phyloP scores from a whole-genome alignment of 1,140 invertebrate species.

The Contarinia nasturtii region DNA sequence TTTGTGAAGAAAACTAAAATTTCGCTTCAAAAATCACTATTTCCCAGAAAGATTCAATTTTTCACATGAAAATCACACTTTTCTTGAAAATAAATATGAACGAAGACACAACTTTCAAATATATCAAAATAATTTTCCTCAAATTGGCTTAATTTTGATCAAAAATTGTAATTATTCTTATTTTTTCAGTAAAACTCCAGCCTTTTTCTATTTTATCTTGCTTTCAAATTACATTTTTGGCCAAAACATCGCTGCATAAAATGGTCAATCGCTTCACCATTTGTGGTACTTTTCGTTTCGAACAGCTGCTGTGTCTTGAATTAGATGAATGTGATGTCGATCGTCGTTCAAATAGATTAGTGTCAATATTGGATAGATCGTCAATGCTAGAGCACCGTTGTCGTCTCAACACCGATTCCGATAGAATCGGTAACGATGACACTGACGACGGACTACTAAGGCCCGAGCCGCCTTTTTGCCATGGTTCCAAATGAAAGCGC shows the following conservation, averaged over 20 bases:
- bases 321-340: slow-evolving; percentile 8
- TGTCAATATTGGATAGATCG: slow-evolving; percentile 9
- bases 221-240: slow-evolving; percentile 11
- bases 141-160: no score
- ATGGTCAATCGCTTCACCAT: slow-evolving; percentile 20
- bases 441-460: slow-evolving; percentile 12
- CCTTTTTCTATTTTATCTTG: background rate
- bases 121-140: no score
- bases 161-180: no score
- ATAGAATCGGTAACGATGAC: slow-evolving; percentile 17
- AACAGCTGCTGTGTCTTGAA: slow-evolving; percentile 10
- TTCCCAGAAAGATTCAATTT: no score
- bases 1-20: no score
- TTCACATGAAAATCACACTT: no score
- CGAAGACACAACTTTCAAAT: no score
- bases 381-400: slow-evolving; percentile 14
- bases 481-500: slow-evolving; percentile 22
- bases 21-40: no score
- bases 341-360: background rate
- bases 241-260: slow-evolving; percentile 21
- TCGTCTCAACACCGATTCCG: slow-evolving; percentile 18
- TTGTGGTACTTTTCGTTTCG: slow-evolving; percentile 18
- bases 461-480: slow-evolving; percentile 20
- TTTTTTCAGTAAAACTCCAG: no score
- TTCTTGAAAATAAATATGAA: no score